Percentiles rank a stretch among this genome's conserved stretches.
Conservation (phyloP, 2,113 vertebrate species). For the Ceyx margarethae region DNA sequence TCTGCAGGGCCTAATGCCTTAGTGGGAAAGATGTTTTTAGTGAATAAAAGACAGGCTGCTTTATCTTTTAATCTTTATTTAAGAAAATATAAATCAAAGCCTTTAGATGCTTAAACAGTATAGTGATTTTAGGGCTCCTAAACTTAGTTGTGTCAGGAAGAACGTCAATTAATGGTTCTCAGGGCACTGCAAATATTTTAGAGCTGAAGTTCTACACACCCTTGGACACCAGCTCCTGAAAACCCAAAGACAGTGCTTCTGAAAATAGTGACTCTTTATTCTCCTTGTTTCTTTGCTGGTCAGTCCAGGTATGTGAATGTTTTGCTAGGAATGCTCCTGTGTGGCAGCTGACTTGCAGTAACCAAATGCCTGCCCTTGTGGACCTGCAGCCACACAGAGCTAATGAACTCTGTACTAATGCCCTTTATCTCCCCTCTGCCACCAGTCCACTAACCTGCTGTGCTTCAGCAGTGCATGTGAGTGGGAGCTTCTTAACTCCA, state of each 20-base stretch:
- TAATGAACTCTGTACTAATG: neutral
- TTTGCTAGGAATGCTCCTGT: neutral
- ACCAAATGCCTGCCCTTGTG: neutral
- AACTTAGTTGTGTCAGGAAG: neutral
- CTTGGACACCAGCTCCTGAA: neutral
- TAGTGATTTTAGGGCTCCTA: neutral
- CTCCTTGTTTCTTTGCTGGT: neutral
- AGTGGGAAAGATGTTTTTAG: neutral
- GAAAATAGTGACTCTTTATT: neutral
- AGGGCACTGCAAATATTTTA: neutral
- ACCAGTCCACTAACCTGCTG: accelerated
- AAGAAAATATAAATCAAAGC: neutral
- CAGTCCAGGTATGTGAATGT: neutral
- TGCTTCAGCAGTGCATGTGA: accelerated
- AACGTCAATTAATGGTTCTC: neutral
- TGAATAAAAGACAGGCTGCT: neutral
- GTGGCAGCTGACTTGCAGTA: neutral
- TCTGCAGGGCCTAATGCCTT: neutral
- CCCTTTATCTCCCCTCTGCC: neutral
- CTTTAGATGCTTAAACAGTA: neutral
- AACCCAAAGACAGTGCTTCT: neutral
- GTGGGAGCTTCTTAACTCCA: neutral
- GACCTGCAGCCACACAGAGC: accelerated
- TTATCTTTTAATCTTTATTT: constrained; percentile 32
- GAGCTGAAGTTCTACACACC: neutral